Percentiles rank a stretch among this genome's conserved stretches.
phyloP scores from a whole-genome alignment of 37 sponge, comb jelly and placozoan species.

The Diacarnus erythraeanus region DNA sequence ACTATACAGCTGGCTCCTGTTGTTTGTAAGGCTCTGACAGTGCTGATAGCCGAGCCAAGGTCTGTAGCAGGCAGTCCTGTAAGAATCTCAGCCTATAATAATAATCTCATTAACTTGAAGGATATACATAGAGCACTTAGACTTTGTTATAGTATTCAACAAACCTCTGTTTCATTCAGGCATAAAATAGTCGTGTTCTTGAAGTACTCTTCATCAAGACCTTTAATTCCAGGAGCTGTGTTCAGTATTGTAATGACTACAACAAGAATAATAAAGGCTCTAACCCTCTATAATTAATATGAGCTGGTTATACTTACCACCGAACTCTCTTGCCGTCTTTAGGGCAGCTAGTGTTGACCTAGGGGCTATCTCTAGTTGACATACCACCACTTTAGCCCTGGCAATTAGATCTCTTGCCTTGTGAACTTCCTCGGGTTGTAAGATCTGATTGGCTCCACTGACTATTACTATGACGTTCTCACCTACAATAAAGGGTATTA shows the following conservation, averaged over 20 bases:
- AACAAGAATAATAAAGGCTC: too few species aligned
- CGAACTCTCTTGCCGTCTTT: constrained; percentile 61
- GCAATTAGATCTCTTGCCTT: constrained; percentile 59
- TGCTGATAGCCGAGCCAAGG: constrained; percentile 45
- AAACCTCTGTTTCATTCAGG: constrained; percentile 97
- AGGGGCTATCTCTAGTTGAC: constrained; percentile 89
- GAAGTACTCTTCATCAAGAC: constrained; percentile 61
- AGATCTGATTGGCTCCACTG: constrained; percentile 81
- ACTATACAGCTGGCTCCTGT: constrained; percentile 57
- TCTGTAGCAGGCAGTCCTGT: constrained; percentile 59
- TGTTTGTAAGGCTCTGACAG: constrained; percentile 47
- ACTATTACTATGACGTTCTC: constrained; percentile 95
- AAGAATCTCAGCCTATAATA: constrained; percentile 80
- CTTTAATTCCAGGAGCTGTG: constrained; percentile 75
- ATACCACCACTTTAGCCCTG: constrained; percentile 79
- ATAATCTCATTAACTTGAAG: background rate
- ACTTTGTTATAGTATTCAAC: too few species aligned
- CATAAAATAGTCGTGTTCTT: constrained; percentile 80
- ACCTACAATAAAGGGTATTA: constrained; percentile 53
- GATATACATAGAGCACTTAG: too few species aligned
- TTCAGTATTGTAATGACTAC: constrained; percentile 78
- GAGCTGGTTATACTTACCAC: constrained; percentile 30
- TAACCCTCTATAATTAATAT: background rate
- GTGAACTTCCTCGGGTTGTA: constrained; percentile 63
- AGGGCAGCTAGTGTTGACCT: constrained; percentile 77